A percentile compares a stretch with the other conserved stretches of the same genome.
Evolutionary conservation across 92 coral and sea anemone species (phyloP).

Genomic region (Anthopleura xanthogrammica): DNA sequence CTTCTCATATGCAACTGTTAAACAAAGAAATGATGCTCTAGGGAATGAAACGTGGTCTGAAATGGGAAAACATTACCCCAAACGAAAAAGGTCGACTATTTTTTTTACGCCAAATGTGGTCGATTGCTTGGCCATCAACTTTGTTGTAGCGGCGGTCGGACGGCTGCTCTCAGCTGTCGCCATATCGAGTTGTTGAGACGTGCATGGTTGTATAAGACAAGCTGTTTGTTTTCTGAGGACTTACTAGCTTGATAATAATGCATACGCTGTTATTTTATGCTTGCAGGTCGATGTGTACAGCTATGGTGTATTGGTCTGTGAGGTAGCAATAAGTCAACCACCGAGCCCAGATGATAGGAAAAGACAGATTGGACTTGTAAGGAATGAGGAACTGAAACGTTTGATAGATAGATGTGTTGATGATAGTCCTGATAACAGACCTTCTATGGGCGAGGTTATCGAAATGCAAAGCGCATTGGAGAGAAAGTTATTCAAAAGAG

Average conservation of each 20-base stretch:
- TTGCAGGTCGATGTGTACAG: conserved; percentile 79
- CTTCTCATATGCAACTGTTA: too few species aligned
- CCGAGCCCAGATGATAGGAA: conserved; percentile 66
- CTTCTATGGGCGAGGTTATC: conserved; percentile 58
- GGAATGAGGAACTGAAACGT: conserved; percentile 59
- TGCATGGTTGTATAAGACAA: too few species aligned
- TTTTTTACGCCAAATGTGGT: too few species aligned
- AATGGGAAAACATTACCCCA: too few species aligned
- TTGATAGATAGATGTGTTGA: conserved; percentile 50
- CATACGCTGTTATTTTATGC: not conserved
- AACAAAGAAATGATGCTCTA: too few species aligned
- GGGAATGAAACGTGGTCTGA: too few species aligned
- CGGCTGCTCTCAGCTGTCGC: too few species aligned
- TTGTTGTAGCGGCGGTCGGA: too few species aligned
- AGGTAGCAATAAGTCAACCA: conserved; percentile 62
- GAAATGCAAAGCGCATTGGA: conserved; percentile 44
- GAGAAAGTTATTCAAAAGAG: too few species aligned
- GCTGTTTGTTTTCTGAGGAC: not conserved
- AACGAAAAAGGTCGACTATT: too few species aligned
- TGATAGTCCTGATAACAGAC: conserved; percentile 44
- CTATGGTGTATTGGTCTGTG: conserved; percentile 80
- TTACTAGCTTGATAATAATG: not conserved
- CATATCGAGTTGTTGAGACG: too few species aligned
- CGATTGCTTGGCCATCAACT: too few species aligned
- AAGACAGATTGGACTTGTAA: conserved; percentile 56